Evolutionary conservation across 2,888 invertebrate genomes (phyloP).

Genomic region (Morpho helenor): DNA sequence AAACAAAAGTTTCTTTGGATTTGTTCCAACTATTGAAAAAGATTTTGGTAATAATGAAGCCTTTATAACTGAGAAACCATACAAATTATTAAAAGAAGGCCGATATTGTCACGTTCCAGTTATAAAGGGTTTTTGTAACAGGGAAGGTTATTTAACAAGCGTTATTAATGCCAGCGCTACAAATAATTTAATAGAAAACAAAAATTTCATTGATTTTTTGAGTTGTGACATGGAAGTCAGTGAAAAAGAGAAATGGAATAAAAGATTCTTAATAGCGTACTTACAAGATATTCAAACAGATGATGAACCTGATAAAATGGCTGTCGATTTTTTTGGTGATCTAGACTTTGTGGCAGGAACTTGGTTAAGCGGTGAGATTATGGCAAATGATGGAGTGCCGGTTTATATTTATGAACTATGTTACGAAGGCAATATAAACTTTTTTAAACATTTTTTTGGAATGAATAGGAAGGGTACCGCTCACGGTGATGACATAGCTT

Average conservation of each 20-base stretch:
- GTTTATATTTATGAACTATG: conserved; percentile 45
- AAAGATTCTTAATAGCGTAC: conserved; percentile 30
- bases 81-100: conserved; percentile 50
- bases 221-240: conserved; percentile 31
- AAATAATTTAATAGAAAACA: conserved; percentile 33
- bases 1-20: conserved; percentile 39
- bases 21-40: conserved; percentile 51
- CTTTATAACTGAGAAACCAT: conserved; percentile 50
- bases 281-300: conserved; percentile 17
- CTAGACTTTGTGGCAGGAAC: conserved; percentile 44
- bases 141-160: conserved; percentile 58
- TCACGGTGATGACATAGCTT: conserved; percentile 40
- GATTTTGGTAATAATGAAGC: conserved; percentile 39
- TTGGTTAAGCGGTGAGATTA: conserved; percentile 34
- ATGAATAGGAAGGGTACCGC: conserved; percentile 37
- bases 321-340: conserved; percentile 46
- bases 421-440: conserved; percentile 44
- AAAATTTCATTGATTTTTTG: conserved; percentile 37
- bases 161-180: conserved; percentile 34
- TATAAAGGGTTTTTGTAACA: conserved; percentile 67
- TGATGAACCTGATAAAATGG: conserved; percentile 33
- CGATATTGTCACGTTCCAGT: conserved; percentile 56
- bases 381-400: conserved; percentile 32
- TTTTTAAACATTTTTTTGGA: conserved; percentile 31
- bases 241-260: conserved; percentile 29